Percentiles rank a stretch among this genome's conserved stretches.
Evolutionary conservation across 2,113 vertebrate genomes (phyloP).

Genomic region (Cephalophus harveyi): DNA sequence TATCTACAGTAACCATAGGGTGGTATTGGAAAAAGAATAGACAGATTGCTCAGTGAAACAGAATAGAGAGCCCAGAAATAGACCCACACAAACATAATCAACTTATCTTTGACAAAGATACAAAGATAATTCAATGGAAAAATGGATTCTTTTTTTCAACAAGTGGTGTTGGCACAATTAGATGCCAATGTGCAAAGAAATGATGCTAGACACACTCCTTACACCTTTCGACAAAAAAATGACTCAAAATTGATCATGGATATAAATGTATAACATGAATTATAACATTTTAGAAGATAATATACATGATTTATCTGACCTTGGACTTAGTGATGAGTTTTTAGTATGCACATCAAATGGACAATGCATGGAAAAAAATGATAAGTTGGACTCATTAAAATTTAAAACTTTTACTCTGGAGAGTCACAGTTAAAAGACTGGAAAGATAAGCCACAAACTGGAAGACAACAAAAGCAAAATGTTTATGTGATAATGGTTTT

Average conservation of each 20-base stretch:
- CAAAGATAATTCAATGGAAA: background rate
- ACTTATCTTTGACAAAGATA: background rate
- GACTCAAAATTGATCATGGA: background rate
- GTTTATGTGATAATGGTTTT: background rate
- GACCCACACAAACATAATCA: background rate
- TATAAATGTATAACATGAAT: background rate
- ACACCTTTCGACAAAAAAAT: background rate
- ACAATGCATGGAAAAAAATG: background rate
- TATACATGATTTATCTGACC: background rate
- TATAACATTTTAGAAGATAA: background rate
- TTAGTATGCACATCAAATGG: background rate
- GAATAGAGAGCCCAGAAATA: background rate
- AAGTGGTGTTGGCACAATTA: background rate
- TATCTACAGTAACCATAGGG: background rate
- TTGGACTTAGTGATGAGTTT: background rate
- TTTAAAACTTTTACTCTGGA: background rate
- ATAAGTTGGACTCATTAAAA: background rate
- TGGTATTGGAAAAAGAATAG: background rate
- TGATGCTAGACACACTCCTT: background rate
- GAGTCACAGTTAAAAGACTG: background rate
- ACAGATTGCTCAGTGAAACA: background rate
- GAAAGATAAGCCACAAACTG: background rate
- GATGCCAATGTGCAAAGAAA: background rate
- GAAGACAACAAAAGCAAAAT: background rate
- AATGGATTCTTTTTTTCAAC: background rate